Conservation (phyloP, 2,888 invertebrate species). For the Asteroscopus sphinx region DNA sequence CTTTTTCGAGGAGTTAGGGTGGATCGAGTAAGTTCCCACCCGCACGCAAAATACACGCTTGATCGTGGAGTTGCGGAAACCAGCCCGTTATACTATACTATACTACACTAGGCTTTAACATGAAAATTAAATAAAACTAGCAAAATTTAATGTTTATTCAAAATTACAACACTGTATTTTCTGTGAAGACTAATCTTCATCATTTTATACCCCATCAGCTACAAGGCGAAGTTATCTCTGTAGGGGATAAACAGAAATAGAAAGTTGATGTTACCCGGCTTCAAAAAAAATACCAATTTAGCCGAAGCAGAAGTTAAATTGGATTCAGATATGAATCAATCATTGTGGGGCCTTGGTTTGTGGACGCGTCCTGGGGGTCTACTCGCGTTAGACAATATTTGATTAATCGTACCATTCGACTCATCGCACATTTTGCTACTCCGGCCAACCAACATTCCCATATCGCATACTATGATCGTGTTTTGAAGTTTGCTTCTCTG, state of each 20-base stretch:
- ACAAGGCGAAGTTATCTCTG: conserved; percentile 32
- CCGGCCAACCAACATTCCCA: no score
- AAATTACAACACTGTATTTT: conserved; percentile 1
- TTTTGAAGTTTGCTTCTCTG: no score
- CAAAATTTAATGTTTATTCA: conserved; percentile 22
- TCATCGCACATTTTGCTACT: no score
- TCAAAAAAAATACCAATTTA: conserved; percentile 28
- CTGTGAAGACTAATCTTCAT: conserved; percentile 14
- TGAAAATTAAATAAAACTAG: conserved; percentile 23
- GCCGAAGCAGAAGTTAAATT: conserved; percentile 40
- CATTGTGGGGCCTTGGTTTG: conserved; percentile 37
- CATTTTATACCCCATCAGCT: conserved; percentile 8
- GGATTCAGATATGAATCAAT: conserved; percentile 47
- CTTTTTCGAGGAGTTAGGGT: no score
- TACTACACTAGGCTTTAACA: no score
- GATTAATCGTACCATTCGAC: no score
- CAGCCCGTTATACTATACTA: no score
- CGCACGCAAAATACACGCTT: no score
- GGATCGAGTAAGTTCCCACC: no score
- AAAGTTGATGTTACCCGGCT: conserved; percentile 15
- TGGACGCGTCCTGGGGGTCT: conserved; percentile 31
- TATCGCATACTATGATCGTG: no score
- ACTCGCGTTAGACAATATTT: no score
- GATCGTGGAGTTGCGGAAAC: no score
- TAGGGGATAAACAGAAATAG: conserved; percentile 32